Base-by-base conservation (phyloP, 2,797 vertebrate species). In the Pogoniulus pusillus region DNA sequence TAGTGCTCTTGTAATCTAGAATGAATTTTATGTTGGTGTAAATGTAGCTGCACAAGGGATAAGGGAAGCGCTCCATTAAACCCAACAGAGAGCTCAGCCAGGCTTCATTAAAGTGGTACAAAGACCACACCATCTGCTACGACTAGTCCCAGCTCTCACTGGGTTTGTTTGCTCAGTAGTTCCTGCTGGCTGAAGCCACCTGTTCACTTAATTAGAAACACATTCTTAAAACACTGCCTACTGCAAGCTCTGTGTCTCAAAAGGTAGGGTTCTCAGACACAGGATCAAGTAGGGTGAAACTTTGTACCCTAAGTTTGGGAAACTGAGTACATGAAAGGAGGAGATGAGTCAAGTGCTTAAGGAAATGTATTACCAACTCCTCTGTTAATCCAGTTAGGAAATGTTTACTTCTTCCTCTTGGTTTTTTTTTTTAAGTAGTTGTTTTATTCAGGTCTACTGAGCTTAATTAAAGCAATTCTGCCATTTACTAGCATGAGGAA, bases 201-300 rank as follows among this genome's bases (percentile, higher is more conserved):
- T 97, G 95, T 91, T 97, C 95, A 12, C 85, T 93, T 96, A 94
- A 95, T 97, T 94, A 95, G 79, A 70, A 93, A 63, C 81, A 78
- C 70, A 24, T 83, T 83, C 95, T 87, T 91, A 87, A 95, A 96
- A 37, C 84, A 43, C 84, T 85, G 63, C 18, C 13, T 51, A 57
- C 85, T 85, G 18, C 82, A 39, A 86, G 82, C 86, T 24, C 74
- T 1, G 12, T 2, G 26, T 41, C 73, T 87, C 59, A 76, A 80
- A 82, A 66, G 77, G 63, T 66, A 78, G 80, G 49, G 22, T 51
- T 35, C 60, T 72, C 39, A 51, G 74, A 57, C 64, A 87, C 12
- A 34, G 53, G 53, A 91, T 51, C 51, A 68, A 32, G 29, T 16
- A 19, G 24, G 57, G 60, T 23, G 26, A 57, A 73, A 60, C 59